Evolutionary conservation across 2,797 vertebrate genomes (phyloP).

Genomic region (Danio tinwini): DNA sequence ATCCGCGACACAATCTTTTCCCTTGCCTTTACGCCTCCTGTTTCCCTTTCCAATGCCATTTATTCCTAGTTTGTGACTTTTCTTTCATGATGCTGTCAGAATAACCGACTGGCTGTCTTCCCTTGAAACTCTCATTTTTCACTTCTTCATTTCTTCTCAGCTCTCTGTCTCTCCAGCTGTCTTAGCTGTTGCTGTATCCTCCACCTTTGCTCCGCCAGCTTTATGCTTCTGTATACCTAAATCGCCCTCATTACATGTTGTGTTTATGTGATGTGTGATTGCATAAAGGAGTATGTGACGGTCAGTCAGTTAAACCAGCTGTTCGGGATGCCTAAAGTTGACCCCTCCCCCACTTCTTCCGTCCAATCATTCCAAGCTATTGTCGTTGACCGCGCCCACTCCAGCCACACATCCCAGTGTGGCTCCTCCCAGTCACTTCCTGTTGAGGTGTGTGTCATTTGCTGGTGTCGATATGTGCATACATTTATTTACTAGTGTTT

Average conservation of each 20-base stretch:
- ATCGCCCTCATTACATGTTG: slow-evolving; percentile 43
- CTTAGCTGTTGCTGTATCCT: slow-evolving; percentile 27
- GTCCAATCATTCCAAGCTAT: slow-evolving; percentile 75
- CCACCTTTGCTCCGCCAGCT: slow-evolving; percentile 30
- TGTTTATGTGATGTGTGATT: slow-evolving; percentile 48
- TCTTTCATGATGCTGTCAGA: slow-evolving; percentile 31
- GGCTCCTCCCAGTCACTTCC: slow-evolving; percentile 79
- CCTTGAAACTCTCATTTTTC: slow-evolving; percentile 32
- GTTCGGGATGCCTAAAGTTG: slow-evolving; percentile 77
- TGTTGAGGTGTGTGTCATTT: slow-evolving; percentile 83
- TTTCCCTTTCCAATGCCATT: slow-evolving; percentile 16
- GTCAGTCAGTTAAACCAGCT: slow-evolving; percentile 88
- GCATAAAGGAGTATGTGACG: slow-evolving; percentile 86
- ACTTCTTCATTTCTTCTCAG: slow-evolving; percentile 8
- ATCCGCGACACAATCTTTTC: slow-evolving; percentile 15
- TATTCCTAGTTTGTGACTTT: slow-evolving; percentile 9
- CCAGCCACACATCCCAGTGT: slow-evolving; percentile 72
- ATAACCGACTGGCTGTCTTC: slow-evolving; percentile 23
- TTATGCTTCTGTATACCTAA: slow-evolving; percentile 55
- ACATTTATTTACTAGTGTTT: slow-evolving; percentile 11
- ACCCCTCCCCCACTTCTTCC: slow-evolving; percentile 72
- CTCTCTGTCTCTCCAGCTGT: slow-evolving; percentile 29
- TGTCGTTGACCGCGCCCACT: slow-evolving; percentile 70
- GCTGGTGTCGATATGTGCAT: slow-evolving; percentile 18
- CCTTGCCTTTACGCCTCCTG: slow-evolving; percentile 16